A percentile compares a stretch with the other conserved stretches of the same genome.
These are phyloP conservation scores for Pterostichus niger DNA, from an alignment of 2,888 invertebrate species.

Conservation along the genomic window DNA sequence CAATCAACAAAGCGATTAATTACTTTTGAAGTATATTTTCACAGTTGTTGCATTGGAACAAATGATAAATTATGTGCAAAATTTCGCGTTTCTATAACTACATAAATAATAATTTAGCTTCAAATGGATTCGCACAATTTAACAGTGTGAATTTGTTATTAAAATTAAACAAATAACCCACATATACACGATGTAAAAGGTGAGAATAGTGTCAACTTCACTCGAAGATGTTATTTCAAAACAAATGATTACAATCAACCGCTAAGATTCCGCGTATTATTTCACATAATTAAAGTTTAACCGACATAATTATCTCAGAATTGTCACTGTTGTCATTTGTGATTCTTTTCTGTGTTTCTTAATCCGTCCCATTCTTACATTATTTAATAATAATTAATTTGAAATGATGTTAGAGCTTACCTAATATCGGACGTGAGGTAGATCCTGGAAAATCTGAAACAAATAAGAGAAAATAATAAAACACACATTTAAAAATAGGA, in stretches of 20 bases:
- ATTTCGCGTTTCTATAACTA: constrained; percentile 34
- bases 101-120: constrained; percentile 21
- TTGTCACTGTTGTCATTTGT: constrained; percentile 27
- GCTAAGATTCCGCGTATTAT: constrained; percentile 18
- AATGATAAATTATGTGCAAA: constrained; percentile 21
- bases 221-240: constrained; percentile 14
- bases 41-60: constrained; percentile 5
- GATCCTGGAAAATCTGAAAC: no score
- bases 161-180: constrained; percentile 11
- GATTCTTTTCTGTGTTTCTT: constrained; percentile 17
- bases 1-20: constrained; percentile 24
- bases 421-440: no score
- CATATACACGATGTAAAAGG: background rate
- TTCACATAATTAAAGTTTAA: constrained; percentile 47
- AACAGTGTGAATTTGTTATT: constrained; percentile 51
- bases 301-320: constrained; percentile 23
- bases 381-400: constrained; percentile 21
- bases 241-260: constrained; percentile 40
- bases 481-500: no score
- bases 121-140: constrained; percentile 44
- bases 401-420: no score
- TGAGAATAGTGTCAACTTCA: constrained; percentile 44
- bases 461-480: no score
- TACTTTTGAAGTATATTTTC: background rate
- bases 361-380: background rate